Evolutionary conservation across 2,888 invertebrate species (phyloP), one percentile per base, ranked within the genome.

Genomic region (Nowickia ferox): DNA sequence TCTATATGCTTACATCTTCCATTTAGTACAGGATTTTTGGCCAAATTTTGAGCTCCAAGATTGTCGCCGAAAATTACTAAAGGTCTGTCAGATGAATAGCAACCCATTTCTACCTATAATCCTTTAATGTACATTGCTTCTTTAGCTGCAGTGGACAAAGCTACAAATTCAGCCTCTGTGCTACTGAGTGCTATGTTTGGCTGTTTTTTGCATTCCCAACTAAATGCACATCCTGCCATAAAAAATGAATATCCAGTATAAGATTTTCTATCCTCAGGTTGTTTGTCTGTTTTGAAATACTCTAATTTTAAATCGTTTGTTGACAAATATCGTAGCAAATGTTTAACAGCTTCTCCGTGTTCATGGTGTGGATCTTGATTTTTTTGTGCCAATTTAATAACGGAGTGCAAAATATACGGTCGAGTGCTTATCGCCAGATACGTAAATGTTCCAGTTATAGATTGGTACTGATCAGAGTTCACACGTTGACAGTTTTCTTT

Each of bases 41-140:
- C 77, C 44, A 76, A 55, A 22, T 66, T 30, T 55, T 66, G 65
- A 22, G 77, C 77, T 5, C 77, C 68, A 19, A 68, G 8, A 19
- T 77, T 77, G 59, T 77, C 76, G 9, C 76, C 57, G 9, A 19
- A 65, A 19, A 65, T 30, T 10, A 48, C 15, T 6, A 65, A 15
- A 1, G 46, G 22, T 4, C n/a, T 17, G 8, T 22, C n/a, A 13
- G 0, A 9, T 5, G 38, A 22, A 17, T 66, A 55, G n/a, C 19
- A 57, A 42, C 40, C 15, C 3, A 77, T 61, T 19, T 68, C 59
- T 10, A 6, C 11, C 3, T 69, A 17, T 13, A 53, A 17, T 19
- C 53, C 9, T 44, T 30, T 57, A 9, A 57, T 15, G 42, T 44
- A 71, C 9, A 30, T 8, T 3, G 57, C 71, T 17, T 57, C 53